phyloP scores from a whole-genome alignment of 2,797 vertebrate species.

The Manis pentadactyla region DNA sequence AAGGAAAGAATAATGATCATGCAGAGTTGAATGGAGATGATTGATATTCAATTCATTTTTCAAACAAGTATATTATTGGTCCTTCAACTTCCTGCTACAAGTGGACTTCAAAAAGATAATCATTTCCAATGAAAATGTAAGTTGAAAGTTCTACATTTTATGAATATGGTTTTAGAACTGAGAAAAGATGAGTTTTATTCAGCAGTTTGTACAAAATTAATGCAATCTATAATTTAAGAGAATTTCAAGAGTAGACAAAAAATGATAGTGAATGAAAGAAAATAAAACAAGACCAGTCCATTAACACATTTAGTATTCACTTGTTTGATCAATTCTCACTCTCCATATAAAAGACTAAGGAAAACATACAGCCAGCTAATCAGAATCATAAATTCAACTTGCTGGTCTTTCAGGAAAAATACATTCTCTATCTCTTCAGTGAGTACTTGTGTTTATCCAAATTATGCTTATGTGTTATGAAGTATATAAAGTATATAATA shows the following conservation, averaged over 20 bases:
- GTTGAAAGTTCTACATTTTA: conserved; percentile 62
- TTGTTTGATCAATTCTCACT: conserved; percentile 80
- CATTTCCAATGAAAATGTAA: background rate
- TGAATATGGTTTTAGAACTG: conserved; percentile 53
- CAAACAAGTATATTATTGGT: background rate
- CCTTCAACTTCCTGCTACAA: conserved; percentile 6
- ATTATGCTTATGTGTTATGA: background rate
- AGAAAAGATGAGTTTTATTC: conserved; percentile 47
- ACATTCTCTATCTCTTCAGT: background rate
- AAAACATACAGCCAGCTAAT: conserved; percentile 54
- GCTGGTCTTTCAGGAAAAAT: background rate
- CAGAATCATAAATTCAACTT: conserved; percentile 59
- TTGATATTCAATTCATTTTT: background rate
- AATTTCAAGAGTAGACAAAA: conserved; percentile 79
- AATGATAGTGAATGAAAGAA: conserved; percentile 81
- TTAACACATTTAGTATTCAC: conserved; percentile 80
- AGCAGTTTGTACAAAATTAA: conserved; percentile 74
- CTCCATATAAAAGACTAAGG: conserved; percentile 71
- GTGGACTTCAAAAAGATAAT: background rate
- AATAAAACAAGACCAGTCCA: conserved; percentile 76
- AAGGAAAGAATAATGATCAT: background rate
- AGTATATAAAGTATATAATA: background rate
- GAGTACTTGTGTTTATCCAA: background rate
- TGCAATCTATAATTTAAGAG: conserved; percentile 69
- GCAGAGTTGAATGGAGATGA: background rate